These are phyloP conservation scores for Enteromius treurensis DNA, from an alignment of 2,797 vertebrate species.

Conservation along the genomic window DNA sequence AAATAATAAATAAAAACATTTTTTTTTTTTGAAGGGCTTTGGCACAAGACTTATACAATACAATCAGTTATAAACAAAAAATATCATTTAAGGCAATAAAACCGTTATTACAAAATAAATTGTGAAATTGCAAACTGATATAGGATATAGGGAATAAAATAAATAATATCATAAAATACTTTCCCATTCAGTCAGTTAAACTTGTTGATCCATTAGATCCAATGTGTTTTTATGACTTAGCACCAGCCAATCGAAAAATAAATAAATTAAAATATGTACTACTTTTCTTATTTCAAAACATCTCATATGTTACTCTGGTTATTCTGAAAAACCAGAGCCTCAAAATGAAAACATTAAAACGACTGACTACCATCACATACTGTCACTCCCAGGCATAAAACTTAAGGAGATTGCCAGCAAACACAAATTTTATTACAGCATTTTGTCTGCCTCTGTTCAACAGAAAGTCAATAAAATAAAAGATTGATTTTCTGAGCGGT, in stretches of 20 bases:
- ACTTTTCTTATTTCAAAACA: not conserved
- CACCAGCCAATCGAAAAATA: not conserved
- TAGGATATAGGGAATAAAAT: not conserved
- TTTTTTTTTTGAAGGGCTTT: not conserved
- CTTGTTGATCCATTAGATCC: not conserved
- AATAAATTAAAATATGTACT: too few species aligned
- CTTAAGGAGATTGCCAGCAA: not conserved
- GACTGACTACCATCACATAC: not conserved
- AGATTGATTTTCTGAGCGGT: not conserved
- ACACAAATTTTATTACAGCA: not conserved
- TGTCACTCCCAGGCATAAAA: not conserved
- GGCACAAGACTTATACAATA: not conserved
- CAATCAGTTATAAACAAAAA: not conserved
- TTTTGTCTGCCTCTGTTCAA: not conserved
- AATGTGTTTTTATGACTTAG: not conserved
- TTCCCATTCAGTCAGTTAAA: not conserved
- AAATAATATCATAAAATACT: not conserved
- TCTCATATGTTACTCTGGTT: not conserved
- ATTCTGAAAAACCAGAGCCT: not conserved
- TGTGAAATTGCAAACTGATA: not conserved
- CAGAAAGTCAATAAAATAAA: not conserved
- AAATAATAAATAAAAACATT: too few species aligned
- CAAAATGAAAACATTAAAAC: not conserved
- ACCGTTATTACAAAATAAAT: not conserved
- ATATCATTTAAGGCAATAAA: not conserved